Conservation (phyloP, 2,113 vertebrate genomes). For the Nesoenas mayeri region DNA sequence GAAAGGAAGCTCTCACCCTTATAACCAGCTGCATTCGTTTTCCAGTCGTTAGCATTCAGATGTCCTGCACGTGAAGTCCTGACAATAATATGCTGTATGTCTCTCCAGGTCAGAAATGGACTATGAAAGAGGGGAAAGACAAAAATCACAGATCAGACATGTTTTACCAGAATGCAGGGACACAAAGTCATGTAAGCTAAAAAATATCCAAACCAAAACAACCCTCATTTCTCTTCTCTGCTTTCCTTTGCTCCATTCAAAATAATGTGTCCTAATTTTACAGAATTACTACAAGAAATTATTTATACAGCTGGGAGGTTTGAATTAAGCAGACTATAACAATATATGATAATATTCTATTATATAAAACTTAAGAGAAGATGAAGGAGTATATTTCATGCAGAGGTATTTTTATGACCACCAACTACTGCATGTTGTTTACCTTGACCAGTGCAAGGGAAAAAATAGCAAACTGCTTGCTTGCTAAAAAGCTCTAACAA, state of each 20-base stretch:
- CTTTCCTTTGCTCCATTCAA: background rate
- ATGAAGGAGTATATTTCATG: background rate
- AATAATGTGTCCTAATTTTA: constrained; percentile 18
- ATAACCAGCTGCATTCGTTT: constrained; percentile 98
- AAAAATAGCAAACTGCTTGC: background rate
- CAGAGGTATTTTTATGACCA: background rate
- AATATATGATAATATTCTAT: background rate
- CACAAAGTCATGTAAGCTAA: constrained; percentile 29
- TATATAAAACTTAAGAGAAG: background rate
- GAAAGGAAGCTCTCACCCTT: constrained; percentile 85
- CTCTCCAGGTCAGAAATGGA: constrained; percentile 93
- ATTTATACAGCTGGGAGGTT: background rate
- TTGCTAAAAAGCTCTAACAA: background rate
- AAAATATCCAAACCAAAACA: constrained; percentile 49
- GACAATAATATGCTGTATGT: constrained; percentile 98
- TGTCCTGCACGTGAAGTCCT: constrained; percentile 96
- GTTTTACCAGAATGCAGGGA: constrained; percentile 59
- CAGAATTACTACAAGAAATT: background rate
- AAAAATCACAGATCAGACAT: constrained; percentile 63
- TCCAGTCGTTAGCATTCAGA: constrained; percentile 98
- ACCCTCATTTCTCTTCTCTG: background rate
- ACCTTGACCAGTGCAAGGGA: background rate
- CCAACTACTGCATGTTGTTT: background rate
- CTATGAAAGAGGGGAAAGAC: constrained; percentile 76
- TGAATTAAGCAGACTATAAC: background rate